phyloP scores from a whole-genome alignment of 2,888 invertebrate species.

The Hylaea fasciaria region DNA sequence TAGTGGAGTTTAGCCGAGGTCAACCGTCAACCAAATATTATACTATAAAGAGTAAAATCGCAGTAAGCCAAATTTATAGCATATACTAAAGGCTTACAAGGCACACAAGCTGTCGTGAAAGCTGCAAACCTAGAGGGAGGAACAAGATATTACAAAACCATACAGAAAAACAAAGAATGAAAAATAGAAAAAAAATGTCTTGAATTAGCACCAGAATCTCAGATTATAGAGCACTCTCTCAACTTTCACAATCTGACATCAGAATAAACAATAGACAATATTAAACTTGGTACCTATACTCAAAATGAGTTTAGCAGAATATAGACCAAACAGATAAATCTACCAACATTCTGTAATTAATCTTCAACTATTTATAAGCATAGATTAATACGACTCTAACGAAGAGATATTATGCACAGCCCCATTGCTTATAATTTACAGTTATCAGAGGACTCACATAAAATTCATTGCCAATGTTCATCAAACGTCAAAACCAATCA shows the following conservation, averaged over 20 bases:
- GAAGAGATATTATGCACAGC: conserved; percentile 27
- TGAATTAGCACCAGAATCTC: background rate
- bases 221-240: too few relatives aligned
- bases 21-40: too few relatives aligned
- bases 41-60: too few relatives aligned
- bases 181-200: too few relatives aligned
- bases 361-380: conserved; percentile 21
- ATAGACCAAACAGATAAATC: conserved; percentile 25
- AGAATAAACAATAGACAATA: background rate
- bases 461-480: conserved; percentile 35
- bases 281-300: background rate
- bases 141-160: too few relatives aligned
- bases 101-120: too few relatives aligned
- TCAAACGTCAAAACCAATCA: conserved; percentile 39
- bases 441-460: conserved; percentile 36
- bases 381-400: conserved; percentile 21
- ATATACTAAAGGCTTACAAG: too few relatives aligned
- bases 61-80: too few relatives aligned
- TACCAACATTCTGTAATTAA: conserved; percentile 10
- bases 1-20: too few relatives aligned
- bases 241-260: too few relatives aligned
- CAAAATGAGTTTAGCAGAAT: conserved; percentile 14
- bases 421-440: conserved; percentile 36
- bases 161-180: too few relatives aligned
- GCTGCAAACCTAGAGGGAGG: too few relatives aligned